phyloP scores from a whole-genome alignment of 1,140 invertebrate species.

The Sesamia nonagrioides region DNA sequence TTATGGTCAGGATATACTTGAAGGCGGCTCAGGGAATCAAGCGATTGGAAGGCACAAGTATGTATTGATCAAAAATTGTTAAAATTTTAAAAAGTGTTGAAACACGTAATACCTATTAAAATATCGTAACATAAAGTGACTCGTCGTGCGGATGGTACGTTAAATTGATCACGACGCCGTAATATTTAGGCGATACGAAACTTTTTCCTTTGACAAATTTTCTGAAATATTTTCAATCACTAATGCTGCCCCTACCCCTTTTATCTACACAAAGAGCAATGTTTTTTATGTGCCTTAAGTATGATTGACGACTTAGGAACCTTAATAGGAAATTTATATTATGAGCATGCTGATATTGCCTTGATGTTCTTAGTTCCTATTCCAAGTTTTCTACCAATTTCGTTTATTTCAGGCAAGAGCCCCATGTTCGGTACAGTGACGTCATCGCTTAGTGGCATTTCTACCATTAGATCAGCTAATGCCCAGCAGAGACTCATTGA shows the following conservation, averaged over 20 bases:
- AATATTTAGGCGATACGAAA: background rate
- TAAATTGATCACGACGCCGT: background rate
- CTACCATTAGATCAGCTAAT: slow-evolving; percentile 92
- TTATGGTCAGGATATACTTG: slow-evolving; percentile 92
- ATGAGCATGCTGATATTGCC: background rate
- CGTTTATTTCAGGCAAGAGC: slow-evolving; percentile 88
- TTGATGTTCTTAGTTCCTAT: background rate
- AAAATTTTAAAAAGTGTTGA: background rate
- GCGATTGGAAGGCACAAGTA: slow-evolving; percentile 94
- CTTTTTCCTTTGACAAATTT: slow-evolving; percentile 1
- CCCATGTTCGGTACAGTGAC: slow-evolving; percentile 94
- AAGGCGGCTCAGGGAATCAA: slow-evolving; percentile 95
- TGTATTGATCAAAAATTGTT: slow-evolving; percentile 55
- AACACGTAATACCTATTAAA: background rate
- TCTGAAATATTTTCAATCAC: background rate
- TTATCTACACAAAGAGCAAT: background rate
- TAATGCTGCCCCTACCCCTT: background rate
- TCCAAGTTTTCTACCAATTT: background rate
- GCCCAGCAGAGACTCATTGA: slow-evolving; percentile 89
- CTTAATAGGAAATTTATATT: background rate
- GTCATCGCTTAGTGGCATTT: slow-evolving; percentile 91
- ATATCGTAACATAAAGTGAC: background rate
- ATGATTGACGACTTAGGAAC: background rate
- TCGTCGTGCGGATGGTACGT: background rate
- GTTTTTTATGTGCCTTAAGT: background rate